Evolutionary conservation across 2,797 vertebrate genomes (phyloP).

Genomic region (Podarcis lilfordi): DNA sequence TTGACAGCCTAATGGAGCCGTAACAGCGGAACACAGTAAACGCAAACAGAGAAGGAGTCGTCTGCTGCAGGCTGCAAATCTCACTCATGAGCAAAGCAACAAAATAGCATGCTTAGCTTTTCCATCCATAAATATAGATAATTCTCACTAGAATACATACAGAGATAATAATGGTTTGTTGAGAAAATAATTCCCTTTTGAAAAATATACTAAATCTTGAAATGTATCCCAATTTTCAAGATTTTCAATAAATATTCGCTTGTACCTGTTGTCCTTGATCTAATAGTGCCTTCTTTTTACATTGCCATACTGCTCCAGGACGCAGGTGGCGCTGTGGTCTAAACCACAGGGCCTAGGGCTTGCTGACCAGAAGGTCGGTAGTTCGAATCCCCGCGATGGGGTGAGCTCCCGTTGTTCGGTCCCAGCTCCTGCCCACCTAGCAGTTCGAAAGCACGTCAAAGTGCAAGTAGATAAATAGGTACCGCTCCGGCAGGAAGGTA

Average conservation of each 20-base stretch:
- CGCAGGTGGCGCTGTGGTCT: too few relatives aligned
- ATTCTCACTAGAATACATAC: neutral
- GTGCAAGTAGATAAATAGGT: too few relatives aligned
- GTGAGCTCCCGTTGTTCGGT: too few relatives aligned
- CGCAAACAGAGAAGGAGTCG: neutral
- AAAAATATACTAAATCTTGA: neutral
- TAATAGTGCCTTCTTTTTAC: neutral
- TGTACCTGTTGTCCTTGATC: neutral
- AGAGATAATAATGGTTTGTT: neutral
- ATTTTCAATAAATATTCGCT: neutral
- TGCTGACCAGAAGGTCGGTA: too few relatives aligned
- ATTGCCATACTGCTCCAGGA: neutral
- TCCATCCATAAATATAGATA: neutral
- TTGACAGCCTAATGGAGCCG: neutral
- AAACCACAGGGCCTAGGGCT: too few relatives aligned
- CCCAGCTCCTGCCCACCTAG: too few relatives aligned
- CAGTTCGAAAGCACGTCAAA: too few relatives aligned
- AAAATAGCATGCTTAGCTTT: neutral
- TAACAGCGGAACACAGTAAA: neutral
- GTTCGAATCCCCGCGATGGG: accelerated
- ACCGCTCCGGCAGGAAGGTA: too few relatives aligned
- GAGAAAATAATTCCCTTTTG: neutral
- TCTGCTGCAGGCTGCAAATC: neutral
- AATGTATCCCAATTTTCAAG: neutral
- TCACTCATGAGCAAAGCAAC: neutral